Base-by-base conservation (phyloP, 2,888 invertebrate species). In the Hymenopus coronatus region DNA sequence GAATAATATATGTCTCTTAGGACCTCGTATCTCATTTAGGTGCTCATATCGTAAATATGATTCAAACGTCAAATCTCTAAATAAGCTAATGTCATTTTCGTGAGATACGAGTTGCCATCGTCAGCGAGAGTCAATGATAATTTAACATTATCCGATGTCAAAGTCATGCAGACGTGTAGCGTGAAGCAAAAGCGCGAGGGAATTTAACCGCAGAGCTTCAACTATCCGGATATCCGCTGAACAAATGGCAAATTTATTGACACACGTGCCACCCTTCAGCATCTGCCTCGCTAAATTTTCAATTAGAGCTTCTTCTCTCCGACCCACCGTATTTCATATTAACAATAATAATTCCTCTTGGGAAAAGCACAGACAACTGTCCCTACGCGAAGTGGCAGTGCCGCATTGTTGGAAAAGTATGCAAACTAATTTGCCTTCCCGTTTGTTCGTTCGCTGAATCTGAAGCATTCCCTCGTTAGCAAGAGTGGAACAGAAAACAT, bases 401-500 rank as follows among this genome's bases (percentile, higher is more conserved):
- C 54, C 54, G 54, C 54, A 70, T 70, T 70, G 54, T 70, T 70
- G 54, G 84, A 12, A 84, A 84, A 84, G 33, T 84, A 33, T 84
- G 84, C 84, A 84, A 84, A 84, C 84, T 84, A 84, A 84, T 84
- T 33, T 84, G 84, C 33, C 27, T 84, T 84, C 84, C n/a, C 84
- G 20, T 84, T 84, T 84, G 30, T 33, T 30, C 30, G 30, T 30
- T 28, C 20, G 33, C 20, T 33, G 30, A n/a, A n/a, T 20, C 30
- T 84, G 84, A 84, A 33, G 30, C 30, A 84, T 84, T 28, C 84
- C 25, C 30, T 33, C 40, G 30, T 33, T 33, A 84, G 8, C 27
- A 25, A 30, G 27, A 28, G n/a, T 84, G 84, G 40, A 84, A 12
- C 20, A 70, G 33, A 84, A 40, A 30, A 33, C n/a, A 84, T 84